Conservation (phyloP, 1,140 invertebrate species). For the Goniozus legneri region DNA sequence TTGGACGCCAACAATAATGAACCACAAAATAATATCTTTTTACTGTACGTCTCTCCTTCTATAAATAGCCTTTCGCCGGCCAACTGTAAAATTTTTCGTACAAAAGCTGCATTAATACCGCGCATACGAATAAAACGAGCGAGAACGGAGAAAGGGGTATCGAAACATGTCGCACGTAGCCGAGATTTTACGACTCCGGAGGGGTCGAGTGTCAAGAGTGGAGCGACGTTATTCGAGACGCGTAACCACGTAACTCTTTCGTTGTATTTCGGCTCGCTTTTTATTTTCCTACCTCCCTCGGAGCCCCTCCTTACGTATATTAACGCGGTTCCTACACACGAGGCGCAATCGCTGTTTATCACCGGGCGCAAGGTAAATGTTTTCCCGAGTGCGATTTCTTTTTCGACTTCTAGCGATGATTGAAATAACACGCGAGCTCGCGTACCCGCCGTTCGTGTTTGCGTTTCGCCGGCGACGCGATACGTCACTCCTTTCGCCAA, state of each 20-base stretch:
- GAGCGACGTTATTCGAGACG: too few species aligned
- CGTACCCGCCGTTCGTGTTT: slow-evolving; percentile 32
- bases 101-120: too few species aligned
- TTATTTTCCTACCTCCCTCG: slow-evolving; percentile 6
- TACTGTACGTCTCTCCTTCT: background rate
- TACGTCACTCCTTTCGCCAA: slow-evolving; percentile 23
- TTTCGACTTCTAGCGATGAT: slow-evolving; percentile 28
- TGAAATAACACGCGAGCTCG: slow-evolving; percentile 35
- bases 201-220: too few species aligned
- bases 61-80: too few species aligned
- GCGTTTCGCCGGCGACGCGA: slow-evolving; percentile 30
- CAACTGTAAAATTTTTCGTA: too few species aligned
- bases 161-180: too few species aligned
- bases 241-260: too few species aligned
- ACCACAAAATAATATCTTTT: background rate
- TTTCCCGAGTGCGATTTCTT: slow-evolving; percentile 35
- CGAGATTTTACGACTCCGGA: too few species aligned
- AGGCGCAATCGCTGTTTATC: slow-evolving; percentile 16
- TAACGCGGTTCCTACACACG: background rate
- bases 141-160: too few species aligned
- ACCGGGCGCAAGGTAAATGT: slow-evolving; percentile 28
- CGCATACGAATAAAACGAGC: too few species aligned
- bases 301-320: background rate
- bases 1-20: background rate
- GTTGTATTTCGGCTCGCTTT: too few species aligned